A percentile compares a stretch with the other conserved stretches of the same genome.
phyloP scores from a whole-genome alignment of 1,140 invertebrate genomes.

The Drosophila tsacasi region DNA sequence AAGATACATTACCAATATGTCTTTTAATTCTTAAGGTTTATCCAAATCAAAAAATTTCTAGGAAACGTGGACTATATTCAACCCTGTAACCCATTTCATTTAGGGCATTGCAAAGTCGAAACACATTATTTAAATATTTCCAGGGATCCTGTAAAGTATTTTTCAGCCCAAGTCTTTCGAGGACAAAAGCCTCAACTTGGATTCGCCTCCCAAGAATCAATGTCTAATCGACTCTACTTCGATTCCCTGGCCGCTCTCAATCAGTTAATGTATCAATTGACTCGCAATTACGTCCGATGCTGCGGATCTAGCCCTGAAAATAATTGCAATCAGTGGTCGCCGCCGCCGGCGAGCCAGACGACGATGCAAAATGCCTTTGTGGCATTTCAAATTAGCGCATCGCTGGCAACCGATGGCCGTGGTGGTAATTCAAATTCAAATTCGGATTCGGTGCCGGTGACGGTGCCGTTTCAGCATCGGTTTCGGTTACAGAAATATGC shows the following conservation, averaged over 20 bases:
- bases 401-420: conserved; percentile 25
- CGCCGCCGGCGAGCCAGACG: conserved; percentile 26
- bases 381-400: conserved; percentile 61
- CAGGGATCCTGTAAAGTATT: not conserved
- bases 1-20: too few relatives aligned
- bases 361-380: conserved; percentile 53
- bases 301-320: conserved; percentile 47
- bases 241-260: conserved; percentile 24
- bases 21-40: too few relatives aligned
- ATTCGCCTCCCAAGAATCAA: conserved; percentile 8
- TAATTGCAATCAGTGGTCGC: conserved; percentile 61
- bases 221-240: conserved; percentile 43
- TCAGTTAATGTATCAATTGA: conserved; percentile 56
- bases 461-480: not conserved
- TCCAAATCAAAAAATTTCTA: not conserved
- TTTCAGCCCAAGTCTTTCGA: not conserved
- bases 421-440: conserved; percentile 44
- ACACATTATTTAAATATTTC: not conserved
- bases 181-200: not conserved
- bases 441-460: conserved; percentile 16
- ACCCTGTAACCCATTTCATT: not conserved
- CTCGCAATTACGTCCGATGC: conserved; percentile 34
- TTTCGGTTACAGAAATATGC: conserved; percentile 35
- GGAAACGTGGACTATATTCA: not conserved
- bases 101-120: not conserved